phyloP scores from a whole-genome alignment of 35 echinoderm and acorn worm genomes.

The Strongylocentrotus purpuratus region DNA sequence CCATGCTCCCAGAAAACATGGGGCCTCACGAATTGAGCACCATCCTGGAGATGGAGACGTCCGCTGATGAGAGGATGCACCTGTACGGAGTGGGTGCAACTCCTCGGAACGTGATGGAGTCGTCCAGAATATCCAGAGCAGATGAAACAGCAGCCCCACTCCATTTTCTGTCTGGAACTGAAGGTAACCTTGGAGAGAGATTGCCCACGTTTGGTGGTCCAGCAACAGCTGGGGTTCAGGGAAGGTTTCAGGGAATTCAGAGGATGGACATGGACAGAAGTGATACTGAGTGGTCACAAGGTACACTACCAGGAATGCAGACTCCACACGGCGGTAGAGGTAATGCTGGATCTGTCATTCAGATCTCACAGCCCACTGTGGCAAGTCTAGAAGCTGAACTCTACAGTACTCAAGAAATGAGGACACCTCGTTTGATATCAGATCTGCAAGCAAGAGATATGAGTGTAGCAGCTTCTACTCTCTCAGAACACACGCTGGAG shows the following conservation, averaged over 20 bases:
- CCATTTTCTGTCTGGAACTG: background rate
- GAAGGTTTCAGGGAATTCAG: background rate
- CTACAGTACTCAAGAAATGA: background rate
- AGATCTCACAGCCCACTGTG: slow-evolving; percentile 21
- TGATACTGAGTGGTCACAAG: background rate
- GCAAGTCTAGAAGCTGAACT: background rate
- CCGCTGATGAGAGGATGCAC: slow-evolving; percentile 55
- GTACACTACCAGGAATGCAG: background rate
- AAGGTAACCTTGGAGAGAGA: slow-evolving; percentile 3
- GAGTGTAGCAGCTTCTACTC: background rate
- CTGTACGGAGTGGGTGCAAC: background rate
- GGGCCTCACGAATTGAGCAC: slow-evolving; percentile 93
- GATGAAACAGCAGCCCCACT: background rate
- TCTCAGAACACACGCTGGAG: slow-evolving; percentile 22
- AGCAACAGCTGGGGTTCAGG: background rate
- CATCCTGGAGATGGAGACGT: slow-evolving; percentile 83
- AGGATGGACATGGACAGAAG: background rate
- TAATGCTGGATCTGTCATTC: background rate
- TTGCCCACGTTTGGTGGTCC: slow-evolving; percentile 30
- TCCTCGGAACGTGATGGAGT: slow-evolving; percentile 6
- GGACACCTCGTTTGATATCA: background rate
- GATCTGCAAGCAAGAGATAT: background rate
- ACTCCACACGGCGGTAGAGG: background rate
- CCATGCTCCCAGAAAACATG: slow-evolving; percentile 51
- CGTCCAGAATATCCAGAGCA: background rate